A percentile compares a stretch with the other conserved stretches of the same genome.
Evolutionary conservation across 1,140 invertebrate species (phyloP).

Genomic region (Drosophila cardini): DNA sequence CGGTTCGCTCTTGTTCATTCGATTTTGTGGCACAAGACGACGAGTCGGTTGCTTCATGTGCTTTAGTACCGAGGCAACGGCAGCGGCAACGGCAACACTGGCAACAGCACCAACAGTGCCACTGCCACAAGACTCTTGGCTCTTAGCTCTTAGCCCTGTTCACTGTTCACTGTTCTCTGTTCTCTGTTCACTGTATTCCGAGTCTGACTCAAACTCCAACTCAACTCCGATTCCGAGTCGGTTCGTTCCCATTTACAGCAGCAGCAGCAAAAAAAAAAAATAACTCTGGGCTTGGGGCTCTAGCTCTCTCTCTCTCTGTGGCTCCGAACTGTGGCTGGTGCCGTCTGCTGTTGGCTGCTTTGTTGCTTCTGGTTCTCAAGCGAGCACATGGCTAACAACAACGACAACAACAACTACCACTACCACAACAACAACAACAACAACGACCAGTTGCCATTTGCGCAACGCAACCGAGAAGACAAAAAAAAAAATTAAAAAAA

Average conservation of each 20-base stretch:
- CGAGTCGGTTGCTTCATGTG: constrained; percentile 39
- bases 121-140: constrained; percentile 12
- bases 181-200: constrained; percentile 4
- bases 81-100: constrained; percentile 23
- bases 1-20: constrained; percentile 50
- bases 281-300: constrained; percentile 24
- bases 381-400: constrained; percentile 42
- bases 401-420: constrained; percentile 16
- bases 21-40: constrained; percentile 32
- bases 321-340: constrained; percentile 28
- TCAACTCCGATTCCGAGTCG: background rate
- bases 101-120: constrained; percentile 4
- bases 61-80: constrained; percentile 29
- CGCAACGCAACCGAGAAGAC: constrained; percentile 66
- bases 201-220: constrained; percentile 4
- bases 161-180: constrained; percentile 2
- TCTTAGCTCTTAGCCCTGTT: constrained; percentile 1
- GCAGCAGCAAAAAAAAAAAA: background rate
- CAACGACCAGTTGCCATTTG: constrained; percentile 73
- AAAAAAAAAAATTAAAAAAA: constrained; percentile 41
- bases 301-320: constrained; percentile 19
- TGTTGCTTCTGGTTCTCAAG: constrained; percentile 66
- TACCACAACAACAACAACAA: constrained; percentile 11
- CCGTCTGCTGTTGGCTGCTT: constrained; percentile 53
- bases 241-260: constrained; percentile 62